These are phyloP conservation scores for Theristicus caerulescens DNA, from an alignment of 2,113 vertebrate genomes.

Conservation along the genomic window DNA sequence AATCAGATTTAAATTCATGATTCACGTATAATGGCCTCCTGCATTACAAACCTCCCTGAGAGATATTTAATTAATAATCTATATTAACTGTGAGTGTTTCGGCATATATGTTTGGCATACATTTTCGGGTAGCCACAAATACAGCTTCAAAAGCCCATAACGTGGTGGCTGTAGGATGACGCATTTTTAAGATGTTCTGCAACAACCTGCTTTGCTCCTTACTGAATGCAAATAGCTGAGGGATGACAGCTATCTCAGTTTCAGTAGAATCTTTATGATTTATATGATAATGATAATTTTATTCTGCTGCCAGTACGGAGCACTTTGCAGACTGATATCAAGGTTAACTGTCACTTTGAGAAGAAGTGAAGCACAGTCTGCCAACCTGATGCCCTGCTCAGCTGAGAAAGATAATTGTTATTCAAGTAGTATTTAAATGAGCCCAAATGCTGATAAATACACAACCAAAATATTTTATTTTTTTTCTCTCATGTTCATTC, in stretches of 20 bases:
- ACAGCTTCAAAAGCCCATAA: background rate
- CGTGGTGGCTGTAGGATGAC: background rate
- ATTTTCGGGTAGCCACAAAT: background rate
- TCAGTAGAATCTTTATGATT: conserved; percentile 46
- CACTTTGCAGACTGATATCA: conserved; percentile 60
- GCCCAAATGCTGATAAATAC: conserved; percentile 31
- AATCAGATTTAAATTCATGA: conserved; percentile 19
- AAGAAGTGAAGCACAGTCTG: conserved; percentile 45
- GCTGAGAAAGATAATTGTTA: conserved; percentile 43
- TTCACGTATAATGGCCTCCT: background rate
- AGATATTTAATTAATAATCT: conserved; percentile 2
- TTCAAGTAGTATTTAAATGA: conserved; percentile 52
- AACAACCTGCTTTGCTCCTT: conserved; percentile 15
- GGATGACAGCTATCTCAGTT: conserved; percentile 23
- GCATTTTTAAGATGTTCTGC: background rate
- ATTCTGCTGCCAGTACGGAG: conserved; percentile 46
- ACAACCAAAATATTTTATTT: background rate
- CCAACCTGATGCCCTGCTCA: conserved; percentile 41
- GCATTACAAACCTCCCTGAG: background rate
- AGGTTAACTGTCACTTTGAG: conserved; percentile 66
- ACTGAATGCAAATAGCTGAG: background rate
- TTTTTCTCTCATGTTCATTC: background rate
- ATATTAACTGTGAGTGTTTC: background rate
- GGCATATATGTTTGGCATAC: background rate
- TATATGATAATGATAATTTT: conserved; percentile 52